Evolutionary conservation across 1,140 invertebrate species (phyloP).

Genomic region (Oppia nitens): DNA sequence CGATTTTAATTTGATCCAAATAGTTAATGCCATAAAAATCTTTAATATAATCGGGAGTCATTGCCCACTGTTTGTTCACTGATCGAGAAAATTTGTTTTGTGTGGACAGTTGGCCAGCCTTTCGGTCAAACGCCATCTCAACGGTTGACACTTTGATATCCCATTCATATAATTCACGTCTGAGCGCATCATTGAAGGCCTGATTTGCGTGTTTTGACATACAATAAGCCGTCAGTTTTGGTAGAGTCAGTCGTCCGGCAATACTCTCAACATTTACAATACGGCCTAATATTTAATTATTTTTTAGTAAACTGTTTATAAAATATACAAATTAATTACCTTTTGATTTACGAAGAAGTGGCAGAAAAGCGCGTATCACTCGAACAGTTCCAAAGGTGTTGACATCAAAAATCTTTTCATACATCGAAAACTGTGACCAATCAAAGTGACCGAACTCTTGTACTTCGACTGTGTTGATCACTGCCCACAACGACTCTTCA

Average conservation of each 20-base stretch:
- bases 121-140: slow-evolving; percentile 5
- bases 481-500: slow-evolving; percentile 23
- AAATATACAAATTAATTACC: too few species aligned
- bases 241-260: slow-evolving; percentile 15
- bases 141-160: slow-evolving; percentile 1
- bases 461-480: slow-evolving; percentile 32
- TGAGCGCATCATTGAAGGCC: slow-evolving; percentile 14
- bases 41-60: too few species aligned
- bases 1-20: too few species aligned
- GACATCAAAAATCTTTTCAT: slow-evolving; percentile 15
- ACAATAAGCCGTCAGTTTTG: slow-evolving; percentile 12
- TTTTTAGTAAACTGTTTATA: too few species aligned
- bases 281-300: too few species aligned
- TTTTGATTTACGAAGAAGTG: slow-evolving; percentile 12
- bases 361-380: slow-evolving; percentile 15
- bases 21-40: too few species aligned
- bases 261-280: slow-evolving; percentile 17
- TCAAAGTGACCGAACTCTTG: slow-evolving; percentile 29
- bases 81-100: too few species aligned
- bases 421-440: slow-evolving; percentile 8
- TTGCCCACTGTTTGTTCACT: too few species aligned
- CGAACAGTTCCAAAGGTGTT: slow-evolving; percentile 18
- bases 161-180: slow-evolving; percentile 14
- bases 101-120: slow-evolving; percentile 1
- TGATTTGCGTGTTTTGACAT: slow-evolving; percentile 18